Conservation (phyloP, 1,140 invertebrate genomes). For the Nymphalis io region DNA sequence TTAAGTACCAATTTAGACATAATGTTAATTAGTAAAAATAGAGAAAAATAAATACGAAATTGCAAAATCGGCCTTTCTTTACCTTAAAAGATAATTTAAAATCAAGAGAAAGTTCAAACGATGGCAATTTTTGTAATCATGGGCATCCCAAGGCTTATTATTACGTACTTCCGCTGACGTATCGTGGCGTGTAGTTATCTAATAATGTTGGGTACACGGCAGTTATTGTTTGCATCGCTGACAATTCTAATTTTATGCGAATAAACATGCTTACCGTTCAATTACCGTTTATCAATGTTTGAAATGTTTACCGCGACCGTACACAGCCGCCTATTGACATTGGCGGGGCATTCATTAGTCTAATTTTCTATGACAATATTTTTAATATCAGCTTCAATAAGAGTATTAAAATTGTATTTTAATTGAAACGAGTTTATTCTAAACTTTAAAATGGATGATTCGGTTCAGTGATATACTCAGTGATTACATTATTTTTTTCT, state of each 20-base stretch:
- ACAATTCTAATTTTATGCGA: conserved; percentile 48
- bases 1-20: too few species aligned
- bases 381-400: not conserved
- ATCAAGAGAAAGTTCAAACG: not conserved
- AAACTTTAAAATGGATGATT: too few species aligned
- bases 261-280: conserved; percentile 43
- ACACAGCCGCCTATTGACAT: conserved; percentile 20
- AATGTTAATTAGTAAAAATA: too few species aligned
- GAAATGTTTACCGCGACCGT: conserved; percentile 30
- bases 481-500: too few species aligned
- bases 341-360: conserved; percentile 9
- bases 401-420: not conserved
- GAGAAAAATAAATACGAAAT: too few species aligned
- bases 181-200: conserved; percentile 28
- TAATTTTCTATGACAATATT: conserved; percentile 2
- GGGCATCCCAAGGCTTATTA: conserved; percentile 10
- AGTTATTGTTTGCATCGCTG: conserved; percentile 34
- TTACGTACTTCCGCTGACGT: conserved; percentile 10
- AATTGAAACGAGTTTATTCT: too few species aligned
- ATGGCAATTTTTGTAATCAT: not conserved
- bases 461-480: too few species aligned
- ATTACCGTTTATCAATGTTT: conserved; percentile 47
- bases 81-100: too few species aligned
- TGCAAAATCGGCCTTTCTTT: too few species aligned
- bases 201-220: conserved; percentile 33